A percentile compares a stretch with the other conserved stretches of the same genome.
phyloP scores from a whole-genome alignment of 2,797 vertebrate genomes.

The Ctenopoma kingsleyae region DNA sequence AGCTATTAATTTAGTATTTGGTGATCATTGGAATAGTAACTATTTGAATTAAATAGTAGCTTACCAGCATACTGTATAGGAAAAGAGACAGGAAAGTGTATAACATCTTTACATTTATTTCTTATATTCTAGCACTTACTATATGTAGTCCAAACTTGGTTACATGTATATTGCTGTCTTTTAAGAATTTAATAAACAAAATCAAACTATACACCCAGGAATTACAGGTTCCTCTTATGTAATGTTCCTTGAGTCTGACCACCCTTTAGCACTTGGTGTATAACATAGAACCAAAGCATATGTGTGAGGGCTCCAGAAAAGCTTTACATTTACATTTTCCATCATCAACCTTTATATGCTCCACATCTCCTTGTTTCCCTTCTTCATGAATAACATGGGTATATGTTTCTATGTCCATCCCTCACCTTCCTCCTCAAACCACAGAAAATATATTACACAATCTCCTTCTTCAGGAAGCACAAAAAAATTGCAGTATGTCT shows the following conservation, averaged over 20 bases:
- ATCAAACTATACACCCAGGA: background rate
- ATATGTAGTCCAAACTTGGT: too few species aligned
- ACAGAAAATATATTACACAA: conserved; percentile 30
- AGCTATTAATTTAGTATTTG: background rate
- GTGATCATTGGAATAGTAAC: background rate
- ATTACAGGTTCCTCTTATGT: background rate
- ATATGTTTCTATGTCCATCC: conserved; percentile 54
- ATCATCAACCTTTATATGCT: conserved; percentile 35
- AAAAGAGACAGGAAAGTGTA: too few species aligned
- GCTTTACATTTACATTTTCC: conserved; percentile 31
- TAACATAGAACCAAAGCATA: conserved; percentile 4
- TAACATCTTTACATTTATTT: background rate
- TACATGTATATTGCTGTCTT: too few species aligned
- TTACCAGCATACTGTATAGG: background rate
- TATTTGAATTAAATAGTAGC: background rate
- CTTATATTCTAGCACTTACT: background rate
- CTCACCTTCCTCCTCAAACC: conserved; percentile 31
- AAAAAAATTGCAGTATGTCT: conserved; percentile 13
- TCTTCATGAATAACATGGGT: conserved; percentile 33
- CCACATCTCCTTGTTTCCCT: conserved; percentile 4
- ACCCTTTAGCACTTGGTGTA: conserved; percentile 10
- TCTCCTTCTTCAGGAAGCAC: conserved; percentile 25
- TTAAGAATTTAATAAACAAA: conserved; percentile 5
- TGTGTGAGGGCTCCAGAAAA: conserved; percentile 28
- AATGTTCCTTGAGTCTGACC: background rate